Percentiles rank a stretch among this genome's conserved stretches.
Evolutionary conservation across 30 jellyfish, hydroid and myxozoan genomes (phyloP).

Genomic region (Pseudorhiza aurosa): DNA sequence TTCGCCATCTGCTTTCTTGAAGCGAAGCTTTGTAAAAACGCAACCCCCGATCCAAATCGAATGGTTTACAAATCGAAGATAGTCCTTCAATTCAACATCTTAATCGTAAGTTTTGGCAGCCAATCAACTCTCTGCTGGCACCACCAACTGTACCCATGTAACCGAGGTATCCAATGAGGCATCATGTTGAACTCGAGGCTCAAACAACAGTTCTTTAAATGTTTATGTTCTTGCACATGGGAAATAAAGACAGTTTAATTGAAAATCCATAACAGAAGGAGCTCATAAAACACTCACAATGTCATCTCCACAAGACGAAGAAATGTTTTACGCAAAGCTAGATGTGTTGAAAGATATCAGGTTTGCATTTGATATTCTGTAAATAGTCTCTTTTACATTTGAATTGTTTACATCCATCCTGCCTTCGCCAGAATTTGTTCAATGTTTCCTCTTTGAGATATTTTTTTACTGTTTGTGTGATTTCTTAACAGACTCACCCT

Average conservation of each 20-base stretch:
- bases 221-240: conserved; percentile 34
- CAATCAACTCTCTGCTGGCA: background rate
- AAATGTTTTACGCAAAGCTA: conserved; percentile 28
- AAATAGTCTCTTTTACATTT: too few relatives aligned
- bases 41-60: too few relatives aligned
- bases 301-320: conserved; percentile 50
- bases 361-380: conserved; percentile 12
- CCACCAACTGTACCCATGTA: background rate
- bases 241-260: conserved; percentile 1
- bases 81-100: too few relatives aligned
- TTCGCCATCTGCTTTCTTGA: too few relatives aligned
- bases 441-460: too few relatives aligned
- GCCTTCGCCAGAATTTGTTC: too few relatives aligned
- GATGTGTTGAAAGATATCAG: conserved; percentile 67
- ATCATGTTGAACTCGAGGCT: conserved; percentile 30
- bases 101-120: conserved; percentile 2
- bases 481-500: too few relatives aligned
- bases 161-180: conserved; percentile 20
- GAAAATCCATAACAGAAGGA: background rate
- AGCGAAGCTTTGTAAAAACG: too few relatives aligned
- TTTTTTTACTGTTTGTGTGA: too few relatives aligned
- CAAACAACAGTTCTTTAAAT: conserved; percentile 7
- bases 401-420: too few relatives aligned
- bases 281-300: background rate
- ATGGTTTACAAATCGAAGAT: too few relatives aligned